Evolutionary conservation across 2,888 invertebrate genomes (phyloP), one percentile per base, ranked within the genome.

Genomic region (Liopterus haemorrhoidalis): DNA sequence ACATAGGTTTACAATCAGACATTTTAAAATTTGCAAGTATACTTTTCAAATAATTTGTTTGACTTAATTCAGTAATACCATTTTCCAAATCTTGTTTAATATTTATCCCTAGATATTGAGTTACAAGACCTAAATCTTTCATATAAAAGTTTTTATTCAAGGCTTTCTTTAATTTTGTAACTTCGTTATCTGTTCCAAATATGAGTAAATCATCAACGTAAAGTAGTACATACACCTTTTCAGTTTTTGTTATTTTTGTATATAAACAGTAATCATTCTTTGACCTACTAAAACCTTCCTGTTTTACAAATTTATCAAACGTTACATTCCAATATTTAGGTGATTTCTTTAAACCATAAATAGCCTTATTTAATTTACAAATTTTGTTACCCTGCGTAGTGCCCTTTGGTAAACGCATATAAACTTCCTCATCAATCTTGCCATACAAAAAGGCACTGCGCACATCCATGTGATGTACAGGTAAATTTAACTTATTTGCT

Each of bases 151-250:
- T n/a, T n/a, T n/a, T n/a, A n/a, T n/a, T n/a, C 14, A 35, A 41
- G 6, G 33, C 16, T 8, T 4, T 21, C 43, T 54, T 56, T 21
- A 54, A 12, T 6, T 35, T 45, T 9, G 24, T 16, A 16, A 54
- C 36, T 46, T 48, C 50, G 2, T 42, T 25, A 37, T 41, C 36
- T 6, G 51, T 46, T 5, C 54, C 46, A 25, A 46, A 15, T 21
- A 55, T 51, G 27, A 52, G 25, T 14, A 53, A 32, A 41, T 53
- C 55, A 39, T 55, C 52, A 3, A 53, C 53, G 32, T 52, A 54
- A 16, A 53, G 6, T 14, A 51, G 39, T 30, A 53, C 15, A 36
- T 40, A 53, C 14, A 46, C 14, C 42, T 46, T 51, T 14, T 12
- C 27, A 4, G 24, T 22, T 3, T 38, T 18, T 21, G 5, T 21